Conservation (phyloP, 1,140 invertebrate genomes). For the Trichogramma pretiosum region DNA sequence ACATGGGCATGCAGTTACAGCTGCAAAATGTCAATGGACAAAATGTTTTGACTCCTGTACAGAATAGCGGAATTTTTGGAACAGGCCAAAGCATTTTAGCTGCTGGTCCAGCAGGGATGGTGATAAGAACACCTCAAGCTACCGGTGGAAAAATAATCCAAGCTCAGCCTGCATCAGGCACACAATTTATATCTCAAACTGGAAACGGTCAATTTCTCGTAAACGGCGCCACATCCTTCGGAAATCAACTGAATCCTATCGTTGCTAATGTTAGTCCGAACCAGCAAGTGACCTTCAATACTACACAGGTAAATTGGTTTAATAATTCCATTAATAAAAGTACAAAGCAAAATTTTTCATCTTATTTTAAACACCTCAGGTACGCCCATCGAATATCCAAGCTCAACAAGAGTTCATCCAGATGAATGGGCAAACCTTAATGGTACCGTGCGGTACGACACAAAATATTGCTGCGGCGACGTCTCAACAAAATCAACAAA, state of each 20-base stretch:
- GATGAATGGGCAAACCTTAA: slow-evolving; percentile 63
- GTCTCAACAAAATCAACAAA: slow-evolving; percentile 54
- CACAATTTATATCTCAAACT: slow-evolving; percentile 66
- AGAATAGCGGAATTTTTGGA: slow-evolving; percentile 51
- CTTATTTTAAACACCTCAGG: too few relatives aligned
- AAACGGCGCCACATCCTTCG: slow-evolving; percentile 57
- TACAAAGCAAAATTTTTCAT: neutral
- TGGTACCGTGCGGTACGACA: slow-evolving; percentile 65
- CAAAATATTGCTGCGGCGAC: slow-evolving; percentile 51
- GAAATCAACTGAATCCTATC: slow-evolving; percentile 69
- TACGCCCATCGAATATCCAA: slow-evolving; percentile 45
- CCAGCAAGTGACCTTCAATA: slow-evolving; percentile 58
- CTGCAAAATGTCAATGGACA: slow-evolving; percentile 72
- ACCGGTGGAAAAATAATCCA: slow-evolving; percentile 66
- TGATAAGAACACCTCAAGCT: slow-evolving; percentile 61
- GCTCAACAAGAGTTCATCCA: slow-evolving; percentile 63
- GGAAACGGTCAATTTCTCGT: slow-evolving; percentile 62
- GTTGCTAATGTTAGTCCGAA: slow-evolving; percentile 64
- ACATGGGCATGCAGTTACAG: slow-evolving; percentile 63
- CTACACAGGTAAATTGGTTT: slow-evolving; percentile 44
- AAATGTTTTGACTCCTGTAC: slow-evolving; percentile 65
- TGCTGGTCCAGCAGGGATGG: slow-evolving; percentile 64
- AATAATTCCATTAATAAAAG: neutral
- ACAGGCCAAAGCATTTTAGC: slow-evolving; percentile 57
- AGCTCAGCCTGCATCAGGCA: slow-evolving; percentile 57